phyloP scores from a whole-genome alignment of 2,888 invertebrate genomes.

The Trissolcus brochymenae region DNA sequence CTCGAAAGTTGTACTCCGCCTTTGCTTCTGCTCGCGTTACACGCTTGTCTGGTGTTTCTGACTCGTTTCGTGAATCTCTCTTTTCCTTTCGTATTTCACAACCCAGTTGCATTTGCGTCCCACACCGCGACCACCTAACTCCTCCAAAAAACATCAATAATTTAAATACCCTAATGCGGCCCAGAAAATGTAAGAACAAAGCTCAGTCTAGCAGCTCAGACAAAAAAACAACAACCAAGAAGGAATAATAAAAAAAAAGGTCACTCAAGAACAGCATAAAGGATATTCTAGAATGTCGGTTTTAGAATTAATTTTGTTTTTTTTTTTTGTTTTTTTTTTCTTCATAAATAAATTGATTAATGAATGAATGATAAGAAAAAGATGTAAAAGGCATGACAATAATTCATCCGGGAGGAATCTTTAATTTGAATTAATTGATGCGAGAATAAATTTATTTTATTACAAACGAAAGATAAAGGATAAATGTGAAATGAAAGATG shows the following conservation, averaged over 20 bases:
- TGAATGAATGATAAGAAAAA: no score
- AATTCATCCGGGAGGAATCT: no score
- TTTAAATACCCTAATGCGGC: conserved; percentile 71
- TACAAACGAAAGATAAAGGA: no score
- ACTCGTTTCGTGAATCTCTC: conserved; percentile 43
- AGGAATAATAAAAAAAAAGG: conserved; percentile 22
- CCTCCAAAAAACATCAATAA: conserved; percentile 73
- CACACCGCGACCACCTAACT: conserved; percentile 67
- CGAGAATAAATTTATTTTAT: no score
- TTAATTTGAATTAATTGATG: no score
- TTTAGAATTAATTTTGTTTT: no score
- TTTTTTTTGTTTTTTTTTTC: no score
- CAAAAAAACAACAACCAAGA: conserved; percentile 20
- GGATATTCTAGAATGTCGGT: no score
- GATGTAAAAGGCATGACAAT: no score
- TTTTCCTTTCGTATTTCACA: conserved; percentile 43
- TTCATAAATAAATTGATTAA: no score
- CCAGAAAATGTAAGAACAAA: conserved; percentile 48
- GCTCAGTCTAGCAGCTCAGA: conserved; percentile 35
- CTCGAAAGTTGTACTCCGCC: conserved; percentile 38
- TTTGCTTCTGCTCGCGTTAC: conserved; percentile 45
- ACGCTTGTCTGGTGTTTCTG: conserved; percentile 39
- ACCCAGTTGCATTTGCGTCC: conserved; percentile 69
- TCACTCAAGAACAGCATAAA: background rate
- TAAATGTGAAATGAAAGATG: no score